Conservation (phyloP, 2,888 invertebrate genomes). For the Nebria brevicollis region DNA sequence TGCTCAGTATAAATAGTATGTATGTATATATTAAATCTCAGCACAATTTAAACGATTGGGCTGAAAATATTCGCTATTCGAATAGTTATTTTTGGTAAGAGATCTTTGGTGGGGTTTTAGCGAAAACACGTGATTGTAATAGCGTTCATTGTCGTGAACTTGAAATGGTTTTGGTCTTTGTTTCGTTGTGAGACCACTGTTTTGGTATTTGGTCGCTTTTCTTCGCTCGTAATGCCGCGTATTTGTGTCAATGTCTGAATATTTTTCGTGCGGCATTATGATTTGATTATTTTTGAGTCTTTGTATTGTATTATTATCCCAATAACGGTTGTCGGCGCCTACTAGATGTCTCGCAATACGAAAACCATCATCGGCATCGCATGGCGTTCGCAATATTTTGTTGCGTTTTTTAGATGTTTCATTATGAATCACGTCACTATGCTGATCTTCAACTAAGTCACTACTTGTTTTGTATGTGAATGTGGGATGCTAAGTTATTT, state of each 20-base stretch:
- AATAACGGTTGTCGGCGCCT: constrained; percentile 48
- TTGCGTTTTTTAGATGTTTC: neutral
- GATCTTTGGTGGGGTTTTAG: constrained; percentile 53
- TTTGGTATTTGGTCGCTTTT: constrained; percentile 21
- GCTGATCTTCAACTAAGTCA: constrained; percentile 58
- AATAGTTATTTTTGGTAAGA: constrained; percentile 51
- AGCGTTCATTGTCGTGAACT: constrained; percentile 69
- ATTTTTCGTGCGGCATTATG: constrained; percentile 55
- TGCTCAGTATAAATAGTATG: neutral
- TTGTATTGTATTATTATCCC: constrained; percentile 55
- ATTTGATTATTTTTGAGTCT: constrained; percentile 27
- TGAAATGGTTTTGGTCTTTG: constrained; percentile 69
- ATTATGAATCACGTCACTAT: constrained; percentile 49
- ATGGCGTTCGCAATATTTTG: neutral
- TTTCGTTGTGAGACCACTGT: constrained; percentile 50
- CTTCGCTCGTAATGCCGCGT: constrained; percentile 20
- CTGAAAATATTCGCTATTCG: constrained; percentile 57
- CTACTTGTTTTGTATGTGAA: constrained; percentile 63
- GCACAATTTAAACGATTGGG: constrained; percentile 60
- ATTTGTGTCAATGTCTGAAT: constrained; percentile 57
- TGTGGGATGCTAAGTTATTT: constrained; percentile 61
- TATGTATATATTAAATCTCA: constrained; percentile 56
- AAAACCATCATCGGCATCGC: constrained; percentile 55
- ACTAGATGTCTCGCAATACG: constrained; percentile 44
- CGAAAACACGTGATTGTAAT: constrained; percentile 72